Evolutionary conservation across 2,888 invertebrate genomes (phyloP).

Genomic region (Stegana nigrithorax): DNA sequence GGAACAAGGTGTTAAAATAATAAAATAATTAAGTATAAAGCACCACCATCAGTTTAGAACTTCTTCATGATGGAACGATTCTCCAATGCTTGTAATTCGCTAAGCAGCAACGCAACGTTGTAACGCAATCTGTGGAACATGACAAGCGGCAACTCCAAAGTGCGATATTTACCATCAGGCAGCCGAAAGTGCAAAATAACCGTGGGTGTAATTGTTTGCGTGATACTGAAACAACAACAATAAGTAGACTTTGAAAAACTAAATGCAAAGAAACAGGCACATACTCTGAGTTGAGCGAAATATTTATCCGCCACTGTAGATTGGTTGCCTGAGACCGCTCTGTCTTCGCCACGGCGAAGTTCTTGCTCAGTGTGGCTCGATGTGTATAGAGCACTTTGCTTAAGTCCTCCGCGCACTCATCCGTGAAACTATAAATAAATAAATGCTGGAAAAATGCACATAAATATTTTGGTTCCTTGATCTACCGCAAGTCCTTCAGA

Average conservation of each 20-base stretch:
- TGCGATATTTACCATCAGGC: conserved; percentile 67
- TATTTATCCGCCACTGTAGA: conserved; percentile 71
- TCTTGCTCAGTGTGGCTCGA: conserved; percentile 65
- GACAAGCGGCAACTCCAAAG: conserved; percentile 70
- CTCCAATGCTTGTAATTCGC: conserved; percentile 70
- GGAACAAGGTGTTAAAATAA: too few relatives aligned
- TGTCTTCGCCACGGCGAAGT: conserved; percentile 67
- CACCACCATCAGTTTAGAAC: too few relatives aligned
- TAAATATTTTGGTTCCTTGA: neutral
- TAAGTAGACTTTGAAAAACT: conserved; percentile 56
- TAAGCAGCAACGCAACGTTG: conserved; percentile 69
- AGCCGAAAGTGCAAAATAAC: conserved; percentile 71
- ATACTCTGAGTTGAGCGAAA: conserved; percentile 71
- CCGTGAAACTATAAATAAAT: conserved; percentile 61
- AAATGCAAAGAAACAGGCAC: conserved; percentile 28
- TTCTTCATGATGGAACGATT: conserved; percentile 68
- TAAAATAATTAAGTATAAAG: too few relatives aligned
- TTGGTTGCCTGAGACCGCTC: conserved; percentile 66
- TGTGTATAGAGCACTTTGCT: conserved; percentile 70
- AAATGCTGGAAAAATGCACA: neutral
- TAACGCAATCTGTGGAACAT: conserved; percentile 71
- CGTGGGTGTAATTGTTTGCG: conserved; percentile 66
- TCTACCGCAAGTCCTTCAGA: conserved; percentile 69
- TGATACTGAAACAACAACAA: conserved; percentile 56
- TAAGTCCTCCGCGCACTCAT: conserved; percentile 71